Evolutionary conservation across 2,797 vertebrate genomes (phyloP).

Genomic region (Myotis planiceps): DNA sequence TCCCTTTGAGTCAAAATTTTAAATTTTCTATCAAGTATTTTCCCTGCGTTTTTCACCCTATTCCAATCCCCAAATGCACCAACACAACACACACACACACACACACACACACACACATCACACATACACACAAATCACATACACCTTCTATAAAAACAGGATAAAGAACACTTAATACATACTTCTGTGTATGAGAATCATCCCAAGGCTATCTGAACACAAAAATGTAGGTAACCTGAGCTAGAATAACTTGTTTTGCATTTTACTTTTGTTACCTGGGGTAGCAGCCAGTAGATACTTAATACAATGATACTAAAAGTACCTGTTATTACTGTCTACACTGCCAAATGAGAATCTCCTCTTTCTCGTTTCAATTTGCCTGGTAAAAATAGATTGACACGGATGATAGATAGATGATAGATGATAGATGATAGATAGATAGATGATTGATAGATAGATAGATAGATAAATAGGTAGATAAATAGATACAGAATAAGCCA

Average conservation of each 20-base stretch:
- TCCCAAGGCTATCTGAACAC: background rate
- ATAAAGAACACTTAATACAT: background rate
- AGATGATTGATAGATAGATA: background rate
- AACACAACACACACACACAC: background rate
- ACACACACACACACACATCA: background rate
- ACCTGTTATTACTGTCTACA: background rate
- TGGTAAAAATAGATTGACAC: background rate
- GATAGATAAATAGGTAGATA: background rate
- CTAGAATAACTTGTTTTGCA: background rate
- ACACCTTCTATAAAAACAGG: background rate
- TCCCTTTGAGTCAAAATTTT: constrained; percentile 37
- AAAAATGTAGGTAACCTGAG: background rate
- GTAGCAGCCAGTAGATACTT: background rate
- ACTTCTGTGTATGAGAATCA: background rate
- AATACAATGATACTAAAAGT: background rate
- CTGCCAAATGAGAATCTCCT: background rate
- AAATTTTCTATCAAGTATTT: background rate
- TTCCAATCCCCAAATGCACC: background rate
- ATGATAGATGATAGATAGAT: background rate
- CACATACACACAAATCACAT: background rate
- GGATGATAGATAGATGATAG: background rate
- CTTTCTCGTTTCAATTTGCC: background rate
- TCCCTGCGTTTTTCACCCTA: background rate
- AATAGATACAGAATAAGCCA: background rate
- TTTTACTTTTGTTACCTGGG: background rate